Percentiles rank a stretch among this genome's conserved stretches.
These are phyloP conservation scores for Spinus pinus DNA, from an alignment of 2,797 vertebrate species.

Conservation along the genomic window DNA sequence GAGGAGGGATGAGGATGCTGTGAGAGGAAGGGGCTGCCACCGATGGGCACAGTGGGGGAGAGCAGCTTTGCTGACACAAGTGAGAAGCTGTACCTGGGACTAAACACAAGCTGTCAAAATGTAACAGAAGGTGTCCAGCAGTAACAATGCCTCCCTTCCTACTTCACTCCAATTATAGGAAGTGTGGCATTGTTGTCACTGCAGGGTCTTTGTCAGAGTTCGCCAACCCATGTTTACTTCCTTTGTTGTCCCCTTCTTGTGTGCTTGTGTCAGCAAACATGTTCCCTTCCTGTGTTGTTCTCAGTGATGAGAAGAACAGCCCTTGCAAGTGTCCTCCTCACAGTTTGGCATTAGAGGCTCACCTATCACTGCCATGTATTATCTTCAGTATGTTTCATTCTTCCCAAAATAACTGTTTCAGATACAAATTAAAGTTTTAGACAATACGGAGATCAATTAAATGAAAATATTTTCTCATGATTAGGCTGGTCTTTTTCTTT, in stretches of 20 bases:
- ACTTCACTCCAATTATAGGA: slow-evolving; percentile 15
- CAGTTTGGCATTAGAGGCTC: not conserved
- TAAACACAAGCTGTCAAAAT: not conserved
- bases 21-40: not conserved
- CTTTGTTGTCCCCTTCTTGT: not conserved
- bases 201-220: not conserved
- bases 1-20: not conserved
- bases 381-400: not conserved
- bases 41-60: rapidly evolving
- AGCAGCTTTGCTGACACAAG: not conserved
- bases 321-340: not conserved
- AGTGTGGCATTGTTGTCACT: not conserved
- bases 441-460: slow-evolving; percentile 1
- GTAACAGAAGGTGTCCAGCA: not conserved
- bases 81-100: not conserved
- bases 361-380: not conserved
- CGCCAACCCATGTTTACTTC: not conserved
- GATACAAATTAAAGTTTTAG: slow-evolving; percentile 1
- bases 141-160: slow-evolving; percentile 22
- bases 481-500: not conserved
- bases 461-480: not conserved
- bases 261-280: not conserved
- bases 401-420: not conserved
- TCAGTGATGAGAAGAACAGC: not conserved
- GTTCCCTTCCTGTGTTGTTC: not conserved